Evolutionary conservation across 2,797 vertebrate genomes (phyloP), one percentile per base, ranked within the genome.

Genomic region (Pseudochaenichthys georgianus): DNA sequence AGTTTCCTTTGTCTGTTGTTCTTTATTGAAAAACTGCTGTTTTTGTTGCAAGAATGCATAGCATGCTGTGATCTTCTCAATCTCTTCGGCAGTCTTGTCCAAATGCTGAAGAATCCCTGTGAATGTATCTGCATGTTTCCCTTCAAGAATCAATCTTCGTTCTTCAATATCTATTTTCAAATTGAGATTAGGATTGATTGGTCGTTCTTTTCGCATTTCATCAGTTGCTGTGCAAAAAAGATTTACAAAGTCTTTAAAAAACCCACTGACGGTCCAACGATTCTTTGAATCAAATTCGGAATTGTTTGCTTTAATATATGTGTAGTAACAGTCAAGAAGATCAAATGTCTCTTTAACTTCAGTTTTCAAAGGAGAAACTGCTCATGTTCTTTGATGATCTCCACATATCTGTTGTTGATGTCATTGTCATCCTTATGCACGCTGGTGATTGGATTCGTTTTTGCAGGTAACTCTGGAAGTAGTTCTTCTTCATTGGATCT

Each of bases 41-140:
- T 91, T 5, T 28, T 28, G 71, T 7, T 85, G 63, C n/a, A 96
- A 65, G 82, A 89, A 91, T 31, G 17, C 11, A 1, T 96, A 95
- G 15, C 73, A 85, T 5, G 78, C 34, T 31, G 93, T 90, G 75
- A 95, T 83, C 6, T 10, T 13, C 72, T 96, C 94, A 46, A 94
- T 82, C 23, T 50, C 51, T 19, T 63, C 0, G 0, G 60, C 55
- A n/a, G 83, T 66, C 28, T 77, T 81, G 73, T 92, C 89, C 23
- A 96, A 82, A 87, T 92, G 84, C 9, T 93, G 87, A 72, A 96
- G 84, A 79, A 96, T 88, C 19, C 95, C 94, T 75, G 94, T 86
- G 80, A 96, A 96, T 1, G 83, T 94, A 48, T 94, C 93, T 78
- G 93, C 95, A 81, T 94, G 94, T 23, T 73, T 89, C 71, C 60